These are phyloP conservation scores for Magallana ariakensis DNA, from an alignment of 1,140 invertebrate species.

Conservation along the genomic window DNA sequence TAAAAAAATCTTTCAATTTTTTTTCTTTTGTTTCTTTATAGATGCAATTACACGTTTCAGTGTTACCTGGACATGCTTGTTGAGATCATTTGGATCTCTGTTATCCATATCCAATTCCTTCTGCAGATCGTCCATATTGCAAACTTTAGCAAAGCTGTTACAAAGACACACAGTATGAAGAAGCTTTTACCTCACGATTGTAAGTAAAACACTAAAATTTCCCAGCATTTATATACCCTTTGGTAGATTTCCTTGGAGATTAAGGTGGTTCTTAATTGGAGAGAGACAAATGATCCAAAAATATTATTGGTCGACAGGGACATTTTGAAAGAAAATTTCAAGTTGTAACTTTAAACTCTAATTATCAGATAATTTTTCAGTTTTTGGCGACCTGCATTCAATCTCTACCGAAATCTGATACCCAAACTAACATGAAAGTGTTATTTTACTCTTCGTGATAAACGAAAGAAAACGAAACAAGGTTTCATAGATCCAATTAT, in stretches of 20 bases:
- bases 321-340: neutral
- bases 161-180: neutral
- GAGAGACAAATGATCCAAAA: neutral
- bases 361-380: conserved; percentile 12
- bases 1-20: too few relatives aligned
- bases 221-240: neutral
- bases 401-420: too few relatives aligned
- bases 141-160: neutral
- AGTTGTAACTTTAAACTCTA: conserved; percentile 11
- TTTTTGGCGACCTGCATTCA: neutral
- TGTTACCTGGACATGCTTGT: conserved; percentile 50
- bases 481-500: too few relatives aligned
- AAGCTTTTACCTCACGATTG: neutral
- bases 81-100: conserved; percentile 57
- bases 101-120: conserved; percentile 50
- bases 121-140: neutral
- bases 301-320: neutral
- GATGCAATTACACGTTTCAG: too few relatives aligned
- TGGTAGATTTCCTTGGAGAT: neutral
- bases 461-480: too few relatives aligned
- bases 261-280: neutral
- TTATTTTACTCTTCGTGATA: too few relatives aligned
- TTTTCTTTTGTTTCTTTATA: too few relatives aligned
- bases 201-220: neutral
- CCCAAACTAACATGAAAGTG: too few relatives aligned